These are phyloP conservation scores for Cinara cedri DNA, from an alignment of 2,888 invertebrate species.

Conservation along the genomic window DNA sequence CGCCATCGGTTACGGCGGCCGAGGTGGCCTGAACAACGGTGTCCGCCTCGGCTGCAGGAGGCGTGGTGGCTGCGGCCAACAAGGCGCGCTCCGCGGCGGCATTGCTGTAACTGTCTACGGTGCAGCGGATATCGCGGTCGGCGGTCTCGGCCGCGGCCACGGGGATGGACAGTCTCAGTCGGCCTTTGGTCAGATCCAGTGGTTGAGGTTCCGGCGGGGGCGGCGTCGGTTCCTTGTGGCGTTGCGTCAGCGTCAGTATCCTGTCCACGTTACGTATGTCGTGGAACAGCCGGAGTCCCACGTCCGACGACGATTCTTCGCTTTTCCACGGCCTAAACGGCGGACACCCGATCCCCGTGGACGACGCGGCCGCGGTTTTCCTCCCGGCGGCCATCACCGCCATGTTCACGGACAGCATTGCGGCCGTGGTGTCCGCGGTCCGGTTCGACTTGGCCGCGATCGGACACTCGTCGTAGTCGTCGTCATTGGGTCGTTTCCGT, in stretches of 20 bases:
- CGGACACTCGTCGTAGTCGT: constrained; percentile 5
- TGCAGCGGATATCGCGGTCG: background rate
- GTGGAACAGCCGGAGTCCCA: constrained; percentile 57
- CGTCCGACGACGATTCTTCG: constrained; percentile 55
- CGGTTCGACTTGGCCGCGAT: constrained; percentile 16
- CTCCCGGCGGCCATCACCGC: background rate
- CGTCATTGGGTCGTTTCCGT: constrained; percentile 8
- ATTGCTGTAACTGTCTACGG: background rate
- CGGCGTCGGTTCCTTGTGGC: constrained; percentile 17
- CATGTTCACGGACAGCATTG: constrained; percentile 38
- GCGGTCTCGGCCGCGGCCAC: background rate
- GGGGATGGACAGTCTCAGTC: background rate
- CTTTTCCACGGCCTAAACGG: constrained; percentile 74
- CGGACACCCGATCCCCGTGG: constrained; percentile 63
- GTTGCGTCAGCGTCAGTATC: constrained; percentile 47
- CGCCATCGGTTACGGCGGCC: constrained; percentile 55
- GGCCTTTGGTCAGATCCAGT: constrained; percentile 40
- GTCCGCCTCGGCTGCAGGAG: background rate
- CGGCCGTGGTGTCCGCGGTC: background rate
- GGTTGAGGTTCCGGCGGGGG: constrained; percentile 38
- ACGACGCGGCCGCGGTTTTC: background rate
- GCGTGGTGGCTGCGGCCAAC: background rate
- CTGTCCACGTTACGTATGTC: constrained; percentile 52
- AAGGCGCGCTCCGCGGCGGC: background rate
- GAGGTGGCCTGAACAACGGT: constrained; percentile 36